A percentile compares a stretch with the other conserved stretches of the same genome.
Evolutionary conservation across 2,113 vertebrate genomes (phyloP).

Genomic region (Elgaria multicarinata): DNA sequence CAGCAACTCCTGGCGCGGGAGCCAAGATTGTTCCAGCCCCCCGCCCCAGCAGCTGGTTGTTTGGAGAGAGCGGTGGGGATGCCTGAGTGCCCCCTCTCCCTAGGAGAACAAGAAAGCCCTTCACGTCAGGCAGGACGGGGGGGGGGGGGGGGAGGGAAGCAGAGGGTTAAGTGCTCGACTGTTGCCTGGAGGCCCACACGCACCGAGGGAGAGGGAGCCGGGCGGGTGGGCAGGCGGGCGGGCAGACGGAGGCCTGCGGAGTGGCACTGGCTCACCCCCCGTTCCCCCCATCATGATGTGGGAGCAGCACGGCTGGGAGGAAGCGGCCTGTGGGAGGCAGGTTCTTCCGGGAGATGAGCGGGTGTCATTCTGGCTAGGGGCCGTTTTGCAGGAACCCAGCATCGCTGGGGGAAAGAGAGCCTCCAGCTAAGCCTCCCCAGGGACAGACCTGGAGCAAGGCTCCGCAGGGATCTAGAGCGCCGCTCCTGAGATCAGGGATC

Average conservation of each 20-base stretch:
- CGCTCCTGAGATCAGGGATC: not conserved
- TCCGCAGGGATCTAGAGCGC: not conserved
- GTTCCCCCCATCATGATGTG: no score
- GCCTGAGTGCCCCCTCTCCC: not conserved
- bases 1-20: conserved; percentile 8
- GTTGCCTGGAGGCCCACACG: fast-evolving
- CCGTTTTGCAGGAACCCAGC: not conserved
- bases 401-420: not conserved
- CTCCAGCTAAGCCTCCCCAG: not conserved
- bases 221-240: not conserved
- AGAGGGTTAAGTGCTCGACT: fast-evolving
- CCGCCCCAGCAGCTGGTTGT: conserved; percentile 11
- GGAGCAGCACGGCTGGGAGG: not conserved
- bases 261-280: no score
- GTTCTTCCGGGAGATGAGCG: not conserved
- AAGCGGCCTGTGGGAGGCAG: not conserved
- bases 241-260: not conserved
- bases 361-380: not conserved
- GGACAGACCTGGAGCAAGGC: not conserved
- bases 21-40: conserved; percentile 28
- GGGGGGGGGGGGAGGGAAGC: not conserved
- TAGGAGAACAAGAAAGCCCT: not conserved
- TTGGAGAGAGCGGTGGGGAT: conserved; percentile 23
- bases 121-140: fast-evolving
- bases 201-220: fast-evolving